These are phyloP conservation scores for Scophthalmus maximus DNA, from an alignment of 2,113 vertebrate genomes.

Conservation along the genomic window DNA sequence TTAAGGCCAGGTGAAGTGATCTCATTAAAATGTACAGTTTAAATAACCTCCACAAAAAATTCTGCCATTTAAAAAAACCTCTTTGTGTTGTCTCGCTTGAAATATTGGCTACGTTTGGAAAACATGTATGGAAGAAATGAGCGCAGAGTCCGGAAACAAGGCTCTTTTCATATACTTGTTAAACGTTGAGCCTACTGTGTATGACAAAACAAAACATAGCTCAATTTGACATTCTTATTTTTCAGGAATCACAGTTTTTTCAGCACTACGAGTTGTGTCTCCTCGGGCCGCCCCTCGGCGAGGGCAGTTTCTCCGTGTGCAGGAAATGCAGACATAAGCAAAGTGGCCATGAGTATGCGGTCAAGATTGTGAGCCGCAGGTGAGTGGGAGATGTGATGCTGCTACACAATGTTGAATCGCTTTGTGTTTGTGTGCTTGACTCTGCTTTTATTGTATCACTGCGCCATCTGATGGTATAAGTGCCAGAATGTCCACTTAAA, in stretches of 20 bases:
- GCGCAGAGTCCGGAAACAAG: too few relatives aligned
- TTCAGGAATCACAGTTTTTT: constrained; percentile 92
- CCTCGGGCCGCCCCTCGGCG: constrained; percentile 86
- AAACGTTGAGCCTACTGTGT: too few relatives aligned
- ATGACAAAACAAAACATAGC: too few relatives aligned
- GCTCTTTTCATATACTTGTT: too few relatives aligned
- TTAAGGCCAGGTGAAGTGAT: too few relatives aligned
- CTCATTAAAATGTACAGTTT: too few relatives aligned
- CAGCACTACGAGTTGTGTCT: constrained; percentile 91
- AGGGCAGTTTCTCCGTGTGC: constrained; percentile 93
- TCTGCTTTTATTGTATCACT: not conserved
- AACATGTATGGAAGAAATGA: too few relatives aligned
- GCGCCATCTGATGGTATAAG: too few relatives aligned
- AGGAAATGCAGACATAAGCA: constrained; percentile 89
- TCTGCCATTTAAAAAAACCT: too few relatives aligned
- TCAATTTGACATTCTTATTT: constrained; percentile 4
- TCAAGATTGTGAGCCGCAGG: constrained; percentile 94
- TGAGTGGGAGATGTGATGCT: constrained; percentile 55
- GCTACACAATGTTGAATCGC: not conserved
- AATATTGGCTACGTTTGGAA: too few relatives aligned
- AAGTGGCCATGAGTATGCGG: constrained; percentile 87
- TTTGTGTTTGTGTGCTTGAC: not conserved
- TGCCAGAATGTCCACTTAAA: constrained; percentile 2
- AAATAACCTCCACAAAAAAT: too few relatives aligned
- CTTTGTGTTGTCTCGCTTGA: too few relatives aligned